Evolutionary conservation across 2,888 invertebrate genomes (phyloP).

Genomic region (Stenodera caucasica): DNA sequence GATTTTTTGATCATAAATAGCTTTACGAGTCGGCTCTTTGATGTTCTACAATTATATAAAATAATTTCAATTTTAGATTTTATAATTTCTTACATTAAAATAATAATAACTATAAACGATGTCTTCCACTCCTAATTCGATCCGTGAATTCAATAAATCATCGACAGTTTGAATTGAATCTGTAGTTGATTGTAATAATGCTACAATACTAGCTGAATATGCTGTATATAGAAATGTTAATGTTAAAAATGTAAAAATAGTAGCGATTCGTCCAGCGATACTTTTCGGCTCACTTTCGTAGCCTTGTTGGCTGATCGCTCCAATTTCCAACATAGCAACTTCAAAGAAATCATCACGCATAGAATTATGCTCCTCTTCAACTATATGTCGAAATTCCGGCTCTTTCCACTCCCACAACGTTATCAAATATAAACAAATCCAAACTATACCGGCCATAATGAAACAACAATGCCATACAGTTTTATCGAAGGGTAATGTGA

Average conservation of each 20-base stretch:
- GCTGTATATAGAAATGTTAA: constrained; percentile 65
- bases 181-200: constrained; percentile 66
- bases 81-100: constrained; percentile 61
- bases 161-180: constrained; percentile 60
- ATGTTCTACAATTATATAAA: constrained; percentile 56
- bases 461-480: constrained; percentile 66
- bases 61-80: constrained; percentile 12
- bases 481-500: constrained; percentile 65
- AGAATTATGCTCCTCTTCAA: neutral
- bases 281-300: constrained; percentile 54
- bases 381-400: constrained; percentile 17
- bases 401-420: constrained; percentile 47
- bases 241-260: constrained; percentile 46
- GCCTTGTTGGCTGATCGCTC: constrained; percentile 58
- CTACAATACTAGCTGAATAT: constrained; percentile 70
- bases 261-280: constrained; percentile 55
- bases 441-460: constrained; percentile 52
- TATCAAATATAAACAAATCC: constrained; percentile 42
- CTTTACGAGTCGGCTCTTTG: constrained; percentile 63
- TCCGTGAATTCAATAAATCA: constrained; percentile 61
- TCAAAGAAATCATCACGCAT: constrained; percentile 42
- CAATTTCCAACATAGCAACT: constrained; percentile 53
- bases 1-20: constrained; percentile 66
- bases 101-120: constrained; percentile 61
- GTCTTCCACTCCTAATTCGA: constrained; percentile 66